A percentile compares a stretch with the other conserved stretches of the same genome.
phyloP scores from a whole-genome alignment of 2,113 vertebrate genomes.

The Casuarius casuarius region DNA sequence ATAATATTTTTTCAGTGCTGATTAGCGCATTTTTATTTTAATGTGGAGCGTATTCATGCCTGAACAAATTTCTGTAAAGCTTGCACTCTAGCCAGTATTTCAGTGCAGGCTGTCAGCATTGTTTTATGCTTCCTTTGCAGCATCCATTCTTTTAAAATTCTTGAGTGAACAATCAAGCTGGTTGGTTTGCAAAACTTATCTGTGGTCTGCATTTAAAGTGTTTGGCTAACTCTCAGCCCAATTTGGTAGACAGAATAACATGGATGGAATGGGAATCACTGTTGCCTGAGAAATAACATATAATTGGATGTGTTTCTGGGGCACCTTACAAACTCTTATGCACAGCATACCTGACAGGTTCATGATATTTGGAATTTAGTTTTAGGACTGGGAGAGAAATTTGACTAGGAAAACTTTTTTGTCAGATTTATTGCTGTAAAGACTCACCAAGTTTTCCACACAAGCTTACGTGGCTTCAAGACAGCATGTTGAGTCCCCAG shows the following conservation, averaged over 20 bases:
- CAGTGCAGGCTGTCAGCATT: background rate
- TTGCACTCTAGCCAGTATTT: background rate
- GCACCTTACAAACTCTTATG: background rate
- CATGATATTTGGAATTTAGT: background rate
- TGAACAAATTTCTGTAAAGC: background rate
- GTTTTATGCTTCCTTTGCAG: background rate
- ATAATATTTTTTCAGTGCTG: background rate
- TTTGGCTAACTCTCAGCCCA: background rate
- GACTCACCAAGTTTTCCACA: background rate
- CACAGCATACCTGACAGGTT: conserved; percentile 1
- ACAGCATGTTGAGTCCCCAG: background rate
- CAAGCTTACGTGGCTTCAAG: background rate
- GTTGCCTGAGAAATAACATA: conserved; percentile 22
- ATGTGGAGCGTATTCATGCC: background rate
- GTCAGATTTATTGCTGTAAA: background rate
- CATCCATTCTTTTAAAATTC: background rate
- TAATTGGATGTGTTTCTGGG: background rate
- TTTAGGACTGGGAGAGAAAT: background rate
- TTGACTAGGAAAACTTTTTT: background rate
- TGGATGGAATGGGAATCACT: background rate
- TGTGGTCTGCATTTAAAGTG: background rate
- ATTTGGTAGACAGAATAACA: background rate
- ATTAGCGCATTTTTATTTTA: background rate
- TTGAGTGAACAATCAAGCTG: background rate
- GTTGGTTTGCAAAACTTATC: background rate